Conservation (phyloP, 2,888 invertebrate genomes). For the Trissolcus brochymenae region DNA sequence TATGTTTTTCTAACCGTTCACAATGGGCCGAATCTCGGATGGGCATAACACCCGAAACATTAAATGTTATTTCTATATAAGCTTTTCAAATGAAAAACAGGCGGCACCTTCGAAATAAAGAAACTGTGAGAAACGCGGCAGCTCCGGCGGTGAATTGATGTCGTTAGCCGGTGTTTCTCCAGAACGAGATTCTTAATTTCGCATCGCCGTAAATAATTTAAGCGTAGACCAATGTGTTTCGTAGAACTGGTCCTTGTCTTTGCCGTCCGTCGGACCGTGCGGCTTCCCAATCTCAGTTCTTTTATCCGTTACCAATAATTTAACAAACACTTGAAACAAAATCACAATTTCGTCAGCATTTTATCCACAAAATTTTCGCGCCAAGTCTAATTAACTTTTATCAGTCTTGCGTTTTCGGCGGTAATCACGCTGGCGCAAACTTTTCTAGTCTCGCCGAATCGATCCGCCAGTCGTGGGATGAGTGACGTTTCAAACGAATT, state of each 20-base stretch:
- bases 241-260: conserved; percentile 66
- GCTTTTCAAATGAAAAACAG: conserved; percentile 43
- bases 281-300: too few species aligned
- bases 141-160: conserved; percentile 71
- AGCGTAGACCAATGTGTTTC: conserved; percentile 72
- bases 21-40: not conserved
- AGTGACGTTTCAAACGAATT: not conserved
- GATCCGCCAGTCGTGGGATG: conserved; percentile 62
- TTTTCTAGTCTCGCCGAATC: conserved; percentile 73
- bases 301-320: too few species aligned
- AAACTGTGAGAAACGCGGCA: conserved; percentile 40
- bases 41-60: too few species aligned
- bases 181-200: conserved; percentile 75
- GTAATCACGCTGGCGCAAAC: conserved; percentile 70
- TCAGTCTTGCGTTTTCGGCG: conserved; percentile 60
- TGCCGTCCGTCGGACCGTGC: conserved; percentile 10
- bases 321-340: not conserved
- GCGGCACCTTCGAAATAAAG: conserved; percentile 18
- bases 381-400: conserved; percentile 39
- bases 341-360: not conserved
- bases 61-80: conserved; percentile 12
- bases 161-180: conserved; percentile 68
- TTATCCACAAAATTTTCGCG: conserved; percentile 23
- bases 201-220: conserved; percentile 76
- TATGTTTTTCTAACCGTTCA: too few species aligned